Evolutionary conservation across 2,888 invertebrate genomes (phyloP), one percentile per base, ranked within the genome.

Genomic region (Seira ritae): DNA sequence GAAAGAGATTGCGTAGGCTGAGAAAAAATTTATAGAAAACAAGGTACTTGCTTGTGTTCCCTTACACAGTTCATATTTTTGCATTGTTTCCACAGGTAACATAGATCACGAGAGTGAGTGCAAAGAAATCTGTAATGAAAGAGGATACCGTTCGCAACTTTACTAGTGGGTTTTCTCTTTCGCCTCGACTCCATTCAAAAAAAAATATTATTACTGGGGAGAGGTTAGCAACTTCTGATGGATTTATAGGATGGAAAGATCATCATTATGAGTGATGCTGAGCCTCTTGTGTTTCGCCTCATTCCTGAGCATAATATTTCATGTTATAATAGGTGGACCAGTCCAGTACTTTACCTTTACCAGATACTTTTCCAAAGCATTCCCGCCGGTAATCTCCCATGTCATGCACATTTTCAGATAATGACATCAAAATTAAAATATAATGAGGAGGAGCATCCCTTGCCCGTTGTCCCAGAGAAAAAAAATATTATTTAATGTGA

Each of bases 401-500:
- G 82, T 73, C 82, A 77, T 72, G 69, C 73, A 77, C 77, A 82
- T 72, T 82, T 73, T 82, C 62, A 77, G 77, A 77, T 62, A 77
- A 82, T 77, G 73, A 77, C 55, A 77, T 82, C 67, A 77, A 77
- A 82, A 82, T 82, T 82, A 83, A 83, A 83, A 67, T 73, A 73
- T 74, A 83, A 83, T 83, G 78, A 78, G 73, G 78, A 78, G 73
- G 60, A 19, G 50, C 65, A 67, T 46, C 46, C 15, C 55, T 46
- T 31, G 50, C 15, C 12, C 50, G 50, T 50, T 15, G 31, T 31
- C 31, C 31, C 31, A 31, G 31, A 31, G n/a, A n/a, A n/a, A 31
- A 31, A 31, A 31, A 31, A 31, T 31, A 8, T 31, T n/a, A n/a
- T n/a, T n/a, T n/a, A n/a, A 31, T 31, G 31, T 31, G 8, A 31